Base-by-base conservation (phyloP, 2,113 vertebrate species). In the Symphodus melops region DNA sequence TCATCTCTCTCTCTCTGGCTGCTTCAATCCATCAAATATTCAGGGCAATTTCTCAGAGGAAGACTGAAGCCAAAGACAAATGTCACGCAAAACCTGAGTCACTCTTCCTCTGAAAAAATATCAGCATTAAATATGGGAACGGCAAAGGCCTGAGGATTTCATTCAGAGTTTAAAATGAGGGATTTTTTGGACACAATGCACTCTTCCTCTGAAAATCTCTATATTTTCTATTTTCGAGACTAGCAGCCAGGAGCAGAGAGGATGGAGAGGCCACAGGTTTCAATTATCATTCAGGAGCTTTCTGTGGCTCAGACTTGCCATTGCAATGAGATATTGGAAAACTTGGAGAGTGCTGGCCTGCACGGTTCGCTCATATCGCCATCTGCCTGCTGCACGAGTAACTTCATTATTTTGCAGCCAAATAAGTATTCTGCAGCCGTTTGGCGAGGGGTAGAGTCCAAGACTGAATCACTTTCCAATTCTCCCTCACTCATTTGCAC, bases 331-430 rank as follows among this genome's bases (percentile, higher is more conserved):
- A 72, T 69, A 76, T 58, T 76, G 85, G 79, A 42, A 80, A 88
- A 86, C 65, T 83, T 82, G 23, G 41, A 67, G 58, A 13, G n/a
- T 17, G 46, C 46, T 48, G 68, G 59, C 28, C 79, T 62, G 2
- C 83, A 76, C n/a, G 81, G 75, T 81, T 90, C 81, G 85, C 85
- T 54, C 86, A 90, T 62, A 82, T 81, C 91, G 93, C 94, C 94
- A 94, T 86, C 94, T 94, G 86, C 89, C 91, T 91, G 90, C 77
- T 68, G 79, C 16, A 39, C 0, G 60, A 4, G 77, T 81, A 80
- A 85, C 16, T 88, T 83, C 89, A 82, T 54, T 44, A 42, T 66
- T 73, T 69, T 41, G 25, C 72, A 72, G 58, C 51, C 42, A 51
- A 55, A 79, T 79, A 84, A 81, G 64, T 86, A 87, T 80, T 79